These are phyloP conservation scores for Dynastes grantii DNA, from an alignment of 2,888 invertebrate species.

Conservation along the genomic window DNA sequence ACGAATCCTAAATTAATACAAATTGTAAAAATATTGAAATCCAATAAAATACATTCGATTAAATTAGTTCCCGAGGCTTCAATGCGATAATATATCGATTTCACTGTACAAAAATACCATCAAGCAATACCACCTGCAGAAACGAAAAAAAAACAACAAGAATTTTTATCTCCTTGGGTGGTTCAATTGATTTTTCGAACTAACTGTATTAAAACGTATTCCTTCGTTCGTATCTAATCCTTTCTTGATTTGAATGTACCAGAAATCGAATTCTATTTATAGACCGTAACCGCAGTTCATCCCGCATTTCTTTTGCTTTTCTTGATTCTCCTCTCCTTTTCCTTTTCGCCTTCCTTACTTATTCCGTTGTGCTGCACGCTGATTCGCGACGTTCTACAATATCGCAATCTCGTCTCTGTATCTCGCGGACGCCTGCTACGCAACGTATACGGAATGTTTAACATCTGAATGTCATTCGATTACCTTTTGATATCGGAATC, in stretches of 20 bases:
- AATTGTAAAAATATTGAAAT: too few relatives aligned
- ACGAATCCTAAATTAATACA: too few relatives aligned
- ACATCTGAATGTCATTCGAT: slow-evolving; percentile 14
- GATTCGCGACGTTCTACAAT: slow-evolving; percentile 6
- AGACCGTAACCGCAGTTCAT: background rate
- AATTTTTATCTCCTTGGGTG: too few relatives aligned
- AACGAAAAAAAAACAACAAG: too few relatives aligned
- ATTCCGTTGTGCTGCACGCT: background rate
- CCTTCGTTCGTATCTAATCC: background rate
- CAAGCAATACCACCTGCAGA: too few relatives aligned
- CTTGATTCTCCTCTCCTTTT: background rate
- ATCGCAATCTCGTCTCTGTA: slow-evolving; percentile 12
- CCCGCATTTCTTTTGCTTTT: background rate
- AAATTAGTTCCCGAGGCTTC: too few relatives aligned
- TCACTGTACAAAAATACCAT: too few relatives aligned
- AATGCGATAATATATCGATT: too few relatives aligned
- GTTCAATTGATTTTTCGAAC: too few relatives aligned
- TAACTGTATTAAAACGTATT: background rate
- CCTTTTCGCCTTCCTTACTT: background rate
- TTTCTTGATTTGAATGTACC: background rate
- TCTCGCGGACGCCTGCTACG: slow-evolving; percentile 5
- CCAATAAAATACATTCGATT: too few relatives aligned
- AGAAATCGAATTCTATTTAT: slow-evolving; percentile 21
- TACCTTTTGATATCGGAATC: background rate
- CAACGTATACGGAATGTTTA: background rate